Conservation (phyloP, 2,797 vertebrate species). For the Presbytis comata region DNA sequence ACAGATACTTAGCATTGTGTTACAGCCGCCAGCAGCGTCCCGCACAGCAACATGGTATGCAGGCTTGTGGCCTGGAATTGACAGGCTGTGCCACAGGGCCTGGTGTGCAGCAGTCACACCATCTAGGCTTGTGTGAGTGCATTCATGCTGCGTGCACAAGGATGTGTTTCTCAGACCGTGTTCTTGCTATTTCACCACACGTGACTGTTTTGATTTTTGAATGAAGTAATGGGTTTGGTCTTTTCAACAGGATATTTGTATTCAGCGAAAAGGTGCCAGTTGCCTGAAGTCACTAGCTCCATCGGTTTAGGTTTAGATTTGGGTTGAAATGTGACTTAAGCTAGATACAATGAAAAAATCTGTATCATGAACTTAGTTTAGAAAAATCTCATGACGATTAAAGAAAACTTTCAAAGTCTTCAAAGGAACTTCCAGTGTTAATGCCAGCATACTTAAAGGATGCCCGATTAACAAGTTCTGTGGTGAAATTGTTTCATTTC, state of each 20-base stretch:
- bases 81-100: background rate
- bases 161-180: background rate
- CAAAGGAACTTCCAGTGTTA: background rate
- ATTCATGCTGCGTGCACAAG: background rate
- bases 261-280: background rate
- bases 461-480: accelerated
- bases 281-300: background rate
- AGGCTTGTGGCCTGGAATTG: background rate
- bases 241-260: background rate
- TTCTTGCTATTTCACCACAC: background rate
- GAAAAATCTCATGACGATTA: background rate
- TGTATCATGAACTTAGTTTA: background rate
- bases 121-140: background rate
- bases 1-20: background rate
- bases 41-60: accelerated
- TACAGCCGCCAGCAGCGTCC: accelerated
- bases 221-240: background rate
- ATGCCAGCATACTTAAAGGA: background rate
- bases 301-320: background rate
- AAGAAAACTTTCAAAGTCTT: background rate
- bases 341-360: background rate
- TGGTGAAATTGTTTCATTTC: constrained; percentile 31
- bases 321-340: background rate
- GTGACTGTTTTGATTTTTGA: background rate
- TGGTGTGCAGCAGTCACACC: background rate